Evolutionary conservation across 2,113 vertebrate species (phyloP), one percentile per base, ranked within the genome.

Genomic region (Rana temporaria): DNA sequence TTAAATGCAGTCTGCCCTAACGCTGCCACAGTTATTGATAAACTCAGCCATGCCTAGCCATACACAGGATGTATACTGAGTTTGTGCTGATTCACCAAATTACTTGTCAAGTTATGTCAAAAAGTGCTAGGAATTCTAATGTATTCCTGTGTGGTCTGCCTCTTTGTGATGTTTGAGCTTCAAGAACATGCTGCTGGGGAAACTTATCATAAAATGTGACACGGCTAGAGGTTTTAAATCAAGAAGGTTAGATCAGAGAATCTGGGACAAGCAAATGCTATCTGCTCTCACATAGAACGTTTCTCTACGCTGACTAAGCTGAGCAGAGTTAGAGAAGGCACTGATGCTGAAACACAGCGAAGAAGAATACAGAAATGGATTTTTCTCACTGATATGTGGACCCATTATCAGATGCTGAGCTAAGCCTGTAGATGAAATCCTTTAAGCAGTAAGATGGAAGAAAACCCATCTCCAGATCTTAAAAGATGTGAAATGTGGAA

Each of bases 191-290:
- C 32, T 75, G 72, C 72, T 62, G 19, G 72, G 32, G 55, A 38
- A 75, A 38, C 32, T 38, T 30, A 75, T 62, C 56, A 42, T 4
- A 75, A 32, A 38, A 60, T 75, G 56, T 75, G 57, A 75, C 56
- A 75, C 4, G 56, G 72, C 56, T 56, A 32, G 32, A 75, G 56
- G 56, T 38, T 75, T 62, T 75, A 62, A 17, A 75, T 42, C 57
- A 75, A 75, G 30, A 59, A 75, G 72, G 72, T 9, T 20, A 60
- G 72, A 75, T 75, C 56, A 75, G 32, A 62, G 57, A 18, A 60
- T 62, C 19, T 42, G 32, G 56, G 60, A 75, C 18, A 34, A 32
- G 30, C 17, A 38, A 12, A 12, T 16, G 55, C 18, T 60, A 74
- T 74, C 30, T 42, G 56, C 72, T 42, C 19, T 75, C 42, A 60